phyloP scores from a whole-genome alignment of 2,888 invertebrate genomes.

The Limnephilus rhombicus region DNA sequence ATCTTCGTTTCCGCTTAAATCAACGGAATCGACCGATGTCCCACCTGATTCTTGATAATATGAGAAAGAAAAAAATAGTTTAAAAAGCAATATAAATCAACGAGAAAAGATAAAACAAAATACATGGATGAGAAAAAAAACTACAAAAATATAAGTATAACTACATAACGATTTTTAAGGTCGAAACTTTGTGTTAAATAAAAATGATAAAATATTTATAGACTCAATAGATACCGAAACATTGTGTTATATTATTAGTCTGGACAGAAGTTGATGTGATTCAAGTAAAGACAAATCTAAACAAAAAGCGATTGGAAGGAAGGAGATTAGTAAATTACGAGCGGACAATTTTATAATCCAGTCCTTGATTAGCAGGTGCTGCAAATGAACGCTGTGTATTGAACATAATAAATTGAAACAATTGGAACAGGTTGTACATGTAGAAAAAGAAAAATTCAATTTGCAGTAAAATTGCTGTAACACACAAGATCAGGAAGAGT shows the following conservation, averaged over 20 bases:
- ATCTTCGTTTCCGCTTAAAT: slow-evolving; percentile 39
- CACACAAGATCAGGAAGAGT: not conserved
- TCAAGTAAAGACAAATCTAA: not conserved
- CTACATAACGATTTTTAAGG: not conserved
- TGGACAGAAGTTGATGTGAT: not conserved
- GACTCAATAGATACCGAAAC: not conserved
- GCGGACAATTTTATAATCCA: not conserved
- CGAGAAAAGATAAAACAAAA: slow-evolving; percentile 37
- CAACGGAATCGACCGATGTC: slow-evolving; percentile 16
- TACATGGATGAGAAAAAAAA: slow-evolving; percentile 67
- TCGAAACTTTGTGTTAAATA: not conserved
- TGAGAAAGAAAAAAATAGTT: slow-evolving; percentile 44
- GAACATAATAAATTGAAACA: not conserved
- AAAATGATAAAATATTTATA: not conserved
- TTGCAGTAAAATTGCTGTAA: too few relatives aligned
- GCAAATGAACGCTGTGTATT: not conserved
- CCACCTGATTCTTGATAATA: slow-evolving; percentile 25
- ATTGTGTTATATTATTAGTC: not conserved
- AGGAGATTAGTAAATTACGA: not conserved
- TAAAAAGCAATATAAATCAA: slow-evolving; percentile 12
- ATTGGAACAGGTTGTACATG: not conserved
- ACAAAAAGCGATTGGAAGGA: not conserved
- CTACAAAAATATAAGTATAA: not conserved
- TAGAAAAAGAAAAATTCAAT: not conserved
- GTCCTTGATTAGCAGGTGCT: not conserved